phyloP scores from a whole-genome alignment of 2,888 invertebrate genomes.

The Polydrusus cervinus region DNA sequence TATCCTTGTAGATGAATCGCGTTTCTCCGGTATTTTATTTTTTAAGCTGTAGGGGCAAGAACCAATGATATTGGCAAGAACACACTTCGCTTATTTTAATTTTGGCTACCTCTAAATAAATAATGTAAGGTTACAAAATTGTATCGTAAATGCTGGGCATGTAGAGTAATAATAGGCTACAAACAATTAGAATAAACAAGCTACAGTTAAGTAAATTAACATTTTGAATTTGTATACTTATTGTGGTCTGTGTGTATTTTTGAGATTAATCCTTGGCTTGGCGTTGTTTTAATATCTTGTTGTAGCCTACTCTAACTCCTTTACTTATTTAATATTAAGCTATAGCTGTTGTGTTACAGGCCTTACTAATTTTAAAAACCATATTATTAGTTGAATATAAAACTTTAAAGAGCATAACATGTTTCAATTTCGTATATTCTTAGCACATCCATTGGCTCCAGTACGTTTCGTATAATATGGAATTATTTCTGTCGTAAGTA shows the following conservation, averaged over 20 bases:
- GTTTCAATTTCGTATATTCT: constrained; percentile 12
- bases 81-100: too few species aligned
- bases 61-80: too few species aligned
- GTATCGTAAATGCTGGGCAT: not conserved
- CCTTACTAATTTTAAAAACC: not conserved
- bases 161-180: constrained; percentile 1
- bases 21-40: too few species aligned
- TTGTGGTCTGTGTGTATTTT: too few species aligned
- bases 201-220: too few species aligned
- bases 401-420: constrained; percentile 12
- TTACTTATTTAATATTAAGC: not conserved
- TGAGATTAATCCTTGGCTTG: too few species aligned
- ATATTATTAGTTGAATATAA: constrained; percentile 9
- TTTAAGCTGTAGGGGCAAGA: too few species aligned
- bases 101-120: too few species aligned
- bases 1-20: too few species aligned
- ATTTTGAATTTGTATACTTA: too few species aligned
- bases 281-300: not conserved
- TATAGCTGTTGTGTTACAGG: constrained; percentile 2
- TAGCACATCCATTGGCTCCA: constrained; percentile 5
- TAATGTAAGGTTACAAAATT: too few species aligned
- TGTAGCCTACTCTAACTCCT: not conserved
- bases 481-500: not conserved
- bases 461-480: not conserved
- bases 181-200: not conserved